Conservation (phyloP, 2,113 vertebrate species). For the Phyllopteryx taeniolatus region DNA sequence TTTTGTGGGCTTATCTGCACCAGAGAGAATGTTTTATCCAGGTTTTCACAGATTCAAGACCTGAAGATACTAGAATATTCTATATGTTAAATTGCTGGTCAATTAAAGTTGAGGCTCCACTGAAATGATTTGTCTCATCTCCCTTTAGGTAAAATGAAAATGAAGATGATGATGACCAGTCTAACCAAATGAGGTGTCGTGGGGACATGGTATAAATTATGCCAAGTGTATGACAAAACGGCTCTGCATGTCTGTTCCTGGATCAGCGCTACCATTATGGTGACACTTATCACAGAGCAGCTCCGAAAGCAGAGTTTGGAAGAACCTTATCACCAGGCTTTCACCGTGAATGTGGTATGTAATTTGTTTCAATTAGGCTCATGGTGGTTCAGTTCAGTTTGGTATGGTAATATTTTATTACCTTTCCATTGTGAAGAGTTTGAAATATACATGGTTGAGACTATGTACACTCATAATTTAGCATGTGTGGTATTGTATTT, state of each 20-base stretch:
- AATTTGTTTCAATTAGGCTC: not conserved
- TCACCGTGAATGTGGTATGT: constrained; percentile 82
- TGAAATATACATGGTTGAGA: not conserved
- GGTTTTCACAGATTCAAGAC: not conserved
- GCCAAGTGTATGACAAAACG: constrained; percentile 51
- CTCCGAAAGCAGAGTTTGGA: constrained; percentile 86
- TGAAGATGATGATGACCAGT: constrained; percentile 45
- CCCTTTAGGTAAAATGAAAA: constrained; percentile 35
- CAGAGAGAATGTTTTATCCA: not conserved
- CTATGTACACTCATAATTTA: not conserved
- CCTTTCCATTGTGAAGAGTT: not conserved
- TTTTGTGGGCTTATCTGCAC: not conserved
- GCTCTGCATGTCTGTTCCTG: constrained; percentile 22
- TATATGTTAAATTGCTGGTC: not conserved
- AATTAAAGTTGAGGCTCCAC: not conserved
- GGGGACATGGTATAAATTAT: constrained; percentile 57
- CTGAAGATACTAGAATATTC: not conserved
- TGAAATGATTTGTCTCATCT: constrained; percentile 1
- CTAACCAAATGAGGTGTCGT: constrained; percentile 64
- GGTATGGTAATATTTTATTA: not conserved
- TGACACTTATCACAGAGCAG: constrained; percentile 85
- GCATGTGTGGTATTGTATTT: not conserved
- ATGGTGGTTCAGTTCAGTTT: not conserved
- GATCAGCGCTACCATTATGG: constrained; percentile 71
- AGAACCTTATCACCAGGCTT: constrained; percentile 78